Evolutionary conservation across 2,797 vertebrate species (phyloP), one percentile per base, ranked within the genome.

Genomic region (Lacerta bilineata): DNA sequence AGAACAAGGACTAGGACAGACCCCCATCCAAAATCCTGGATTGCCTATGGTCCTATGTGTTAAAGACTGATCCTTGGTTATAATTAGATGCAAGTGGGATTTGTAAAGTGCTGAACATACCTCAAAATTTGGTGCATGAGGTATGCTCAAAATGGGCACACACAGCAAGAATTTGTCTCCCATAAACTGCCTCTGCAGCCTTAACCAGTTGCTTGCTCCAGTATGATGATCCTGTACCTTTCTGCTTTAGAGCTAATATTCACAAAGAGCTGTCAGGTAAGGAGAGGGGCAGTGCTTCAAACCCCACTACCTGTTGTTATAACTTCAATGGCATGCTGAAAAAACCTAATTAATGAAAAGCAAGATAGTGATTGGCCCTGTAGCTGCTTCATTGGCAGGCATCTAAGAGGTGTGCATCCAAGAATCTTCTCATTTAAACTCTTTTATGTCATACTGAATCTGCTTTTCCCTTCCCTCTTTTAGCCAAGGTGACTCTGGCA

Each of bases 291-390:
- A 43, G 23, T 41, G 25, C 39, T 69, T 27, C 39, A 11, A 55
- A 29, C 8, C 39, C 66, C 23, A 25, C 66, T 20, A 46, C 64
- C 39, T n/a, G 41, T 61, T 85, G 71, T 43, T 64, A 64, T 76
- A 76, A 25, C 55, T 39, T 71, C 55, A 36, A 13, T 29, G 4
- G 69, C 74, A 66, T 27, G 55, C 78, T 66, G 64, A 64, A 55
- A 55, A 55, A 61, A 46, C 13, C 8, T 5, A 66, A 87, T 81
- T 46, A 86, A 78, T 78, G 76, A 79, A 69, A 85, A 68, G 61
- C n/a, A 10, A 64, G 79, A 64, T 66, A 75, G 39, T 20, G 29
- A 66, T 76, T 71, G 8, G 69, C 15, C 39, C 39, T 61, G 71
- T 25, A 41, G n/a, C 43, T 71, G 59, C 27, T 72, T 33, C 11